Base-by-base conservation (phyloP, 2,113 vertebrate genomes). In the Rousettus leschenaultii region DNA sequence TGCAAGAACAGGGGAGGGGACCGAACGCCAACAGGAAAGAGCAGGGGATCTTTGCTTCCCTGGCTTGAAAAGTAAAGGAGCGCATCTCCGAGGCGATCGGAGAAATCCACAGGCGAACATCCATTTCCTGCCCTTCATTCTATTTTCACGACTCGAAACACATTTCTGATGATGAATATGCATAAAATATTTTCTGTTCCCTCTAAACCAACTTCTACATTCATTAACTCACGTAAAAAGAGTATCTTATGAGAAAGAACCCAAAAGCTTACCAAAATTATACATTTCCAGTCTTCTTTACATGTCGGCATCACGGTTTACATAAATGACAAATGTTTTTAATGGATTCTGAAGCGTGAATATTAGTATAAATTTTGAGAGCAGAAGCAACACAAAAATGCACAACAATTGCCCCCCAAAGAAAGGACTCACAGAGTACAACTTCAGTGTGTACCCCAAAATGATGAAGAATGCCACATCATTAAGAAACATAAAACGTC, bases 361-460 rank as follows among this genome's bases (percentile, higher is more conserved):
- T 94, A 79, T 68, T 43, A 86, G 88, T 45, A 86, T 59, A 91
- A 78, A 92, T 53, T 90, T 16, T 78, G 78, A 92, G 73, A 84
- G 55, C 33, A 24, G n/a, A 70, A 65, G 43, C 79, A 88, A 93
- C 94, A 86, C 21, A 73, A 89, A 97, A 92, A 66, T 53, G 59
- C 40, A 66, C 95, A 94, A 70, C 95, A 94, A 70, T 86, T 45
- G 78, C 19, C 14, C 83, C 84, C 35, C 91, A 83, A 55, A 59
- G 15, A 83, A 55, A 59, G 15, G 78, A 86, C 24, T 73, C 19
- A 35, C 35, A 90, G 35, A 68, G 2, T 15, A 71, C 48, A 90
- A 86, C 1, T 75, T 86, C 55, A 6, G 38, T 21, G 4, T 61
- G 33, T 65, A 11, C 2, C 53, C 53, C 28, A 7, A 83, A 82